These are phyloP conservation scores for Hyaena hyaena DNA, from an alignment of 2,113 vertebrate genomes.

Conservation along the genomic window DNA sequence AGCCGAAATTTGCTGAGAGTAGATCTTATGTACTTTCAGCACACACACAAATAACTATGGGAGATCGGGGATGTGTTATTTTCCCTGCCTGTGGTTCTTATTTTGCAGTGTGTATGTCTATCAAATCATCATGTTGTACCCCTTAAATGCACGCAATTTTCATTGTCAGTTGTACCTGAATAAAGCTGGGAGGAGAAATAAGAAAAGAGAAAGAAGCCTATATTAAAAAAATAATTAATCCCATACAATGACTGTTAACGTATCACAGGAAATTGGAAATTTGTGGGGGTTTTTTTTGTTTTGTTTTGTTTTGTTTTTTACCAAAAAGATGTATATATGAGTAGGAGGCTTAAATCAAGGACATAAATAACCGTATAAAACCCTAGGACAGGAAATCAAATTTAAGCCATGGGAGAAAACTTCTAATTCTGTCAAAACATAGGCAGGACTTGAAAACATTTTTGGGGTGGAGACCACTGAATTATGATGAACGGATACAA, in stretches of 20 bases:
- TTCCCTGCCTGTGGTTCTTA: background rate
- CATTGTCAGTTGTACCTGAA: rapidly evolving
- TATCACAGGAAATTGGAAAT: background rate
- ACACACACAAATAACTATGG: background rate
- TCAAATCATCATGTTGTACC: background rate
- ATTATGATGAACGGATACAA: conserved; percentile 11
- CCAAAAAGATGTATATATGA: background rate
- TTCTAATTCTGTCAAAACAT: conserved; percentile 53
- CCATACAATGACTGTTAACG: background rate
- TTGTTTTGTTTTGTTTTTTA: too few species aligned
- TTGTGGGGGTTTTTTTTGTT: background rate
- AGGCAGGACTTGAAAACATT: conserved; percentile 12
- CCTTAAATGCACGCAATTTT: background rate
- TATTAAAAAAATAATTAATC: background rate
- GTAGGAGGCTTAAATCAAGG: background rate
- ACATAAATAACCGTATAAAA: background rate
- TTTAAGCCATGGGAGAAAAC: conserved; percentile 50
- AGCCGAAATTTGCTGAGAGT: rapidly evolving
- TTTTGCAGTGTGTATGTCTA: background rate
- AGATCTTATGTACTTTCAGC: background rate
- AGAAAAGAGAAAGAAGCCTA: background rate
- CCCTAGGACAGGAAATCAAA: conserved; percentile 40
- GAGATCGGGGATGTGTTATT: rapidly evolving
- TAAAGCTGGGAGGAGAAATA: background rate
- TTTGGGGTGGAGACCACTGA: background rate